phyloP scores from a whole-genome alignment of 2,888 invertebrate genomes.

The Ischnus inquisitorius region DNA sequence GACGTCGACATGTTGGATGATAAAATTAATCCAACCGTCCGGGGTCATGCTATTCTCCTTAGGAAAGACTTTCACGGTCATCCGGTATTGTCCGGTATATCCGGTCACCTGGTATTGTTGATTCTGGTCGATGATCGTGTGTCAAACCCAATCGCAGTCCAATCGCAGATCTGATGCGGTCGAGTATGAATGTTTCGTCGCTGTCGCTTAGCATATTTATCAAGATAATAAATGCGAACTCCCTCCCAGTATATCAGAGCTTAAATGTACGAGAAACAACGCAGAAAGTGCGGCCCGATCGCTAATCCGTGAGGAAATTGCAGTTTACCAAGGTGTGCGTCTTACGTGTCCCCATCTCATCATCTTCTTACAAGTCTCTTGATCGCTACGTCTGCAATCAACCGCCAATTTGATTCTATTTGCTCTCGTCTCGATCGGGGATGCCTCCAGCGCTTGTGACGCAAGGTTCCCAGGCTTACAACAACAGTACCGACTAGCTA shows the following conservation, averaged over 20 bases:
- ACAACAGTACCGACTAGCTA: constrained; percentile 50
- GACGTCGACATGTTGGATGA: too few relatives aligned
- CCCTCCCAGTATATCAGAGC: neutral
- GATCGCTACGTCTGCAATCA: constrained; percentile 36
- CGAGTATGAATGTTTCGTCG: too few relatives aligned
- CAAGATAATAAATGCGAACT: too few relatives aligned
- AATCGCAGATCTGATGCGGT: too few relatives aligned
- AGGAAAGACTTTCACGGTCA: too few relatives aligned
- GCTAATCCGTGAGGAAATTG: constrained; percentile 2
- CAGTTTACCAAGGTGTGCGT: neutral
- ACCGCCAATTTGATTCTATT: constrained; percentile 6
- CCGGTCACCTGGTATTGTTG: too few relatives aligned
- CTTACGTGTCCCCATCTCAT: neutral
- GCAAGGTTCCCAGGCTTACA: constrained; percentile 46
- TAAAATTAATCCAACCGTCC: too few relatives aligned
- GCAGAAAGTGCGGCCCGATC: neutral
- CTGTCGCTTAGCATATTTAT: too few relatives aligned
- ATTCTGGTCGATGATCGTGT: too few relatives aligned
- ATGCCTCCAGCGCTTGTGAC: constrained; percentile 26
- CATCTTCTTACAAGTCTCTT: neutral
- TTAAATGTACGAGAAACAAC: neutral
- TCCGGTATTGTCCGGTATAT: too few relatives aligned
- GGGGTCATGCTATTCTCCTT: too few relatives aligned
- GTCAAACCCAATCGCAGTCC: too few relatives aligned
- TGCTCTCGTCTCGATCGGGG: constrained; percentile 14